Base-by-base conservation (phyloP, 2,888 invertebrate species). In the Salticus scenicus region DNA sequence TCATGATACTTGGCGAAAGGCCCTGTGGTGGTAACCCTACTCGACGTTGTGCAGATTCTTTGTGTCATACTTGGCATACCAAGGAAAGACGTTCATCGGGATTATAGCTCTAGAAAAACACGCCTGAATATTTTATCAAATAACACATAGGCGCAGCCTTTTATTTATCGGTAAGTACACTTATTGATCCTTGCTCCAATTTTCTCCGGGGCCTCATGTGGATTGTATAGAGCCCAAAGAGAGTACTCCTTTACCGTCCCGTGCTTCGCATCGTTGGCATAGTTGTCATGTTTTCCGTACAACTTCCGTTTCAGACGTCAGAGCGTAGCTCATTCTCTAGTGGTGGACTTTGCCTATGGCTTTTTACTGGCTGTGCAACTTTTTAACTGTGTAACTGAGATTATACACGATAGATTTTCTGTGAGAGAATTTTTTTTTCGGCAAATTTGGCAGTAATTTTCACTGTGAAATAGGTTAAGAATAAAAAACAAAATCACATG, bases 61-160 rank as follows among this genome's bases (percentile, higher is more conserved):
- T 96, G 95, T 96, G 96, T 95, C 96, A 96, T 96, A 96, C 96
- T 95, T 95, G 94, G 95, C 96, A 96, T 96, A 95, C 96, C 96
- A 95, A 92, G 92, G 92, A 92, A 92, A 92, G 83, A 84, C 77
- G 76, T 73, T 77, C 57, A 69, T 77, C 76, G 51, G 77, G 77
- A 78, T 84, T 84, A 77, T 47, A 73, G 77, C 77, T 74, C 51
- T 51, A 37, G 31, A 84, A 84, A 84, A 84, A 77, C 73, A 66
- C 57, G 67, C 67, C 30, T 24, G 64, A 72, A 57, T 77, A 77
- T 83, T 82, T 72, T 71, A 77, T 77, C 83, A 77, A 83, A 84
- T 72, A 28, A 84, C 76, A 51, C 71, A 42, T 72, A 41, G 71
- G 72, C 57, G 72, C 77, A 41, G 42, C 64, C 64, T 66, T 73